A percentile compares a stretch with the other conserved stretches of the same genome.
Conservation (phyloP, 2,888 invertebrate genomes). For the Eulithis prunata region DNA sequence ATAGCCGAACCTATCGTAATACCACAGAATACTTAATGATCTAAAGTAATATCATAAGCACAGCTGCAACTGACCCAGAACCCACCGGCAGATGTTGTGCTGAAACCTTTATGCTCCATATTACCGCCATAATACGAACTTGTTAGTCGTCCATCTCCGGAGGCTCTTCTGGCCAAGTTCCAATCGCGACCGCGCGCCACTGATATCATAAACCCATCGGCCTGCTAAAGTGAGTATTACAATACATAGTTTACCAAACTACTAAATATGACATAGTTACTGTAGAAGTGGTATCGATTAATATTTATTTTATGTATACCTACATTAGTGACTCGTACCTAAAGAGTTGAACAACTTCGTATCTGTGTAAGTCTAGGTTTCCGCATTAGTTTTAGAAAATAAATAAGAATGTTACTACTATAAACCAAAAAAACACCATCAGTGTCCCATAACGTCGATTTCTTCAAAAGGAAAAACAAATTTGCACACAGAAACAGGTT, state of each 20-base stretch:
- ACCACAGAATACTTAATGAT: no score
- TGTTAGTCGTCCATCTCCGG: conserved; percentile 31
- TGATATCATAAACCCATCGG: conserved; percentile 32
- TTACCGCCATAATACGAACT: conserved; percentile 21
- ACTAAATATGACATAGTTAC: conserved; percentile 4
- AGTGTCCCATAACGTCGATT: not conserved
- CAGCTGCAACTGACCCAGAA: conserved; percentile 8
- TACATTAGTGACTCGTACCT: no score
- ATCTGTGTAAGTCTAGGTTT: not conserved
- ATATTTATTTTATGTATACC: no score
- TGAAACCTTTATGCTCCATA: conserved; percentile 22
- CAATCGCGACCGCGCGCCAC: conserved; percentile 28
- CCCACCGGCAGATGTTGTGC: conserved; percentile 1
- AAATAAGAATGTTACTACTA: no score
- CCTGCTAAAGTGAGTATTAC: conserved; percentile 24
- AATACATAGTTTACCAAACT: conserved; percentile 15
- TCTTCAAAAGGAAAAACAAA: conserved; percentile 14
- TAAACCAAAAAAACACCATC: not conserved
- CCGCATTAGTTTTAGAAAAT: not conserved
- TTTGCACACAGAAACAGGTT: conserved; percentile 17
- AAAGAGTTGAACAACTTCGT: not conserved
- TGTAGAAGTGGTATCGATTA: not conserved
- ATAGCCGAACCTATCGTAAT: no score
- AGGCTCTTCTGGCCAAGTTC: conserved; percentile 31
- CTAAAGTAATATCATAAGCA: not conserved